A percentile compares a stretch with the other conserved stretches of the same genome.
Evolutionary conservation across 2,888 invertebrate species (phyloP).

Genomic region (Neria commutata): DNA sequence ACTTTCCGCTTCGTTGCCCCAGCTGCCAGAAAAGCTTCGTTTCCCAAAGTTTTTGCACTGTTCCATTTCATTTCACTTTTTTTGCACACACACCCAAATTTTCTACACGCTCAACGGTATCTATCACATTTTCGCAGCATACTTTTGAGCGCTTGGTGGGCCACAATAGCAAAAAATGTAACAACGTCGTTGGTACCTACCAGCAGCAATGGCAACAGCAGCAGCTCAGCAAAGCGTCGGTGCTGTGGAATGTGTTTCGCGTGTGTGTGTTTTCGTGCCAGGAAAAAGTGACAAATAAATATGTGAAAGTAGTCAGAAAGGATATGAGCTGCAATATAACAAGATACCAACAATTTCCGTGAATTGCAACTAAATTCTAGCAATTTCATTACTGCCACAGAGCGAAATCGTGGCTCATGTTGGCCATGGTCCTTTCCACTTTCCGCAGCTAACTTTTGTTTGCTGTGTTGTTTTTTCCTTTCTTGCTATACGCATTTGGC

Average conservation of each 20-base stretch:
- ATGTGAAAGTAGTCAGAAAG: too few species aligned
- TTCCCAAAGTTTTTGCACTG: too few species aligned
- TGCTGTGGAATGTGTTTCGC: constrained; percentile 10
- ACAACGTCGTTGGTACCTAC: too few species aligned
- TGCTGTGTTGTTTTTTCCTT: background rate
- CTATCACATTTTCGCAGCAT: constrained; percentile 43
- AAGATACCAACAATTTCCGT: too few species aligned
- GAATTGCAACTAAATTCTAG: background rate
- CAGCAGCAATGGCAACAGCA: constrained; percentile 33
- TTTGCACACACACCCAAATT: background rate
- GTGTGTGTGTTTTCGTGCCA: constrained; percentile 18
- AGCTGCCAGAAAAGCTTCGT: too few species aligned
- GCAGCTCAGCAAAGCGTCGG: background rate
- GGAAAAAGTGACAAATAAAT: background rate
- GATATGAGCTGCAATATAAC: too few species aligned
- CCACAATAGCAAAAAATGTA: background rate
- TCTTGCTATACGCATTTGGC: constrained; percentile 27
- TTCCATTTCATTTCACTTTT: too few species aligned
- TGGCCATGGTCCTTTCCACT: constrained; percentile 3
- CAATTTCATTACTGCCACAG: too few species aligned
- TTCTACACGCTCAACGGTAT: constrained; percentile 32
- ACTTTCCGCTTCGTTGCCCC: too few species aligned
- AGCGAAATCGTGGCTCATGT: too few species aligned
- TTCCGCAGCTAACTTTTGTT: background rate
- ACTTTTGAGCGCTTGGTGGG: constrained; percentile 29